Evolutionary conservation across 2,113 vertebrate genomes (phyloP).

Genomic region (Lampris incognitus): DNA sequence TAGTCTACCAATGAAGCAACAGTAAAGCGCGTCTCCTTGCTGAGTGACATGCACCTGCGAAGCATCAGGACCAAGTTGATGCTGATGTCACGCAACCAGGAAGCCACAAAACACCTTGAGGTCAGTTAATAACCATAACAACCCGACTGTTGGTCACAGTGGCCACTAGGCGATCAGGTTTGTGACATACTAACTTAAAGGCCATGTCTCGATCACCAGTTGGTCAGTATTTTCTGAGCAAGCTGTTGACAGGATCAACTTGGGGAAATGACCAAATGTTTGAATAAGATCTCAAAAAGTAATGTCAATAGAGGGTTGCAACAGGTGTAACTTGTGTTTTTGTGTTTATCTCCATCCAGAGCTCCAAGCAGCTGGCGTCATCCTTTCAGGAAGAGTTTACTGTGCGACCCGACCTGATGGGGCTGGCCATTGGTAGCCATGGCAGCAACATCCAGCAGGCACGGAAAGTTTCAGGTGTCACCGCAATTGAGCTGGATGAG

Average conservation of each 20-base stretch:
- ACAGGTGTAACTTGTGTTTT: neutral
- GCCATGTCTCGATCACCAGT: no score
- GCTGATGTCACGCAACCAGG: slow-evolving; percentile 90
- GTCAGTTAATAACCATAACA: slow-evolving; percentile 67
- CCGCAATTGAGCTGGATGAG: slow-evolving; percentile 91
- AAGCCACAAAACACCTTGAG: slow-evolving; percentile 92
- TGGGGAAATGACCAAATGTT: no score
- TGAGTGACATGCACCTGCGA: slow-evolving; percentile 93
- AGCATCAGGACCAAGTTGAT: slow-evolving; percentile 92
- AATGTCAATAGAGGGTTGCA: no score
- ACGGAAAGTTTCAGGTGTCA: slow-evolving; percentile 88
- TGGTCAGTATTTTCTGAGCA: no score
- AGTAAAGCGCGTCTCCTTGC: slow-evolving; percentile 88
- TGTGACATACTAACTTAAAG: no score
- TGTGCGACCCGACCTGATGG: slow-evolving; percentile 90
- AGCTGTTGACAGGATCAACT: no score
- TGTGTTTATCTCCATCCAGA: slow-evolving; percentile 71
- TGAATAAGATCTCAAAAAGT: no score
- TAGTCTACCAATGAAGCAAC: slow-evolving; percentile 89
- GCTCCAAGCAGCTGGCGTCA: slow-evolving; percentile 89
- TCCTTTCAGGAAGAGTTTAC: slow-evolving; percentile 92
- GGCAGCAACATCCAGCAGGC: slow-evolving; percentile 94
- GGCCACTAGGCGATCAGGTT: no score
- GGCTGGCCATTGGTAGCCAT: slow-evolving; percentile 91
- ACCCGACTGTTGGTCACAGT: neutral